Evolutionary conservation across 2,113 vertebrate genomes (phyloP).

Genomic region (Acinonyx jubatus): DNA sequence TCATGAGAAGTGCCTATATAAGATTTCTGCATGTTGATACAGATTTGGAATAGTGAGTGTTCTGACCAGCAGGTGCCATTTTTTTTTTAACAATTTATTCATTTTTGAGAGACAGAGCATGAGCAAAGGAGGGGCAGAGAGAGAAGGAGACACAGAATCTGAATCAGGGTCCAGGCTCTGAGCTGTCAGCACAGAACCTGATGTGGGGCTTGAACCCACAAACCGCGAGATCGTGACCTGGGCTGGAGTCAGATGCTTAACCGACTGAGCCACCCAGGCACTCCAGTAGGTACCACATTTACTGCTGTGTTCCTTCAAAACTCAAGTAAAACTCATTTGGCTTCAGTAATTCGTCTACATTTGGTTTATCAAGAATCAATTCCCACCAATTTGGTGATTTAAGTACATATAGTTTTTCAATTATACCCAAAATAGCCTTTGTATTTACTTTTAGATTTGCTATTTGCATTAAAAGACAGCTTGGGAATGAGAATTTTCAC

Average conservation of each 20-base stretch:
- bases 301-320: background rate
- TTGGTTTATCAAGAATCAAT: conserved; percentile 22
- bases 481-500: background rate
- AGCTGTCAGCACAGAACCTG: no score
- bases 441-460: background rate
- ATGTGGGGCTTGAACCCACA: no score
- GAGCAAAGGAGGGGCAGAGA: no score
- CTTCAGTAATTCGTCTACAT: conserved; percentile 11
- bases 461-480: background rate
- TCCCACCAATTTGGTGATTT: background rate
- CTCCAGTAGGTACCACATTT: background rate
- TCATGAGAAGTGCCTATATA: background rate
- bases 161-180: no score
- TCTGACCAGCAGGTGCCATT: background rate
- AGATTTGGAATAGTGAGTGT: background rate
- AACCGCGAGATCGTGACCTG: no score
- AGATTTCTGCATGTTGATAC: background rate
- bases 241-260: no score
- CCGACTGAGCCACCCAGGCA: no score
- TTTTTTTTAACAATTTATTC: no score
- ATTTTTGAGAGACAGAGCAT: no score
- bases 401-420: background rate
- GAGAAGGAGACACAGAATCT: no score
- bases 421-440: background rate
- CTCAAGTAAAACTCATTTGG: background rate